phyloP scores from a whole-genome alignment of 2,797 vertebrate genomes.

The Manis pentadactyla region DNA sequence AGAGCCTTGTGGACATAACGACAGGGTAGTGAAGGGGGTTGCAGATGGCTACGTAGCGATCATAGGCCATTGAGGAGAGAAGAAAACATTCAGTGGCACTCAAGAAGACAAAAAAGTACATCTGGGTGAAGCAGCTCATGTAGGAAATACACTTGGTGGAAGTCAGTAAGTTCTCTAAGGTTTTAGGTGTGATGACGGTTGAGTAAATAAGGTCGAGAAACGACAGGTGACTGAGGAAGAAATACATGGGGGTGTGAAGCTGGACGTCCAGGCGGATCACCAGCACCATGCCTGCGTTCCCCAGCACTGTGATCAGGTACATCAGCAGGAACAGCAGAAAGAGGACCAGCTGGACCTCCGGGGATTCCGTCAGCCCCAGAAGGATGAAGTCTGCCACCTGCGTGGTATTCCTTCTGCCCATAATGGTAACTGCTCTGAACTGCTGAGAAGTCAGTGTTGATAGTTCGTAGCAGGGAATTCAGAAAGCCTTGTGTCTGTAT shows the following conservation, averaged over 20 bases:
- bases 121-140: constrained; percentile 67
- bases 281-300: constrained; percentile 15
- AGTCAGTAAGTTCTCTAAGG: constrained; percentile 50
- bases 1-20: constrained; percentile 58
- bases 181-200: constrained; percentile 74
- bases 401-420: background rate
- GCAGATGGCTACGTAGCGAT: constrained; percentile 73
- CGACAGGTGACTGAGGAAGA: constrained; percentile 68
- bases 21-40: constrained; percentile 61
- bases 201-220: constrained; percentile 65
- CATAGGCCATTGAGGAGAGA: constrained; percentile 76
- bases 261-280: background rate
- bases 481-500: background rate
- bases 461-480: background rate
- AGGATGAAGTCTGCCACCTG: constrained; percentile 23
- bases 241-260: constrained; percentile 69
- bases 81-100: constrained; percentile 62
- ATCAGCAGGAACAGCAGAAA: constrained; percentile 46
- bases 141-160: constrained; percentile 57
- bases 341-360: background rate
- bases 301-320: constrained; percentile 47
- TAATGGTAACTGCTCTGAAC: background rate
- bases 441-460: background rate
- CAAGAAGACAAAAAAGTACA: constrained; percentile 70
- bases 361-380: constrained; percentile 19